Evolutionary conservation across 1,140 invertebrate genomes (phyloP).

Genomic region (Drosophila pallidifrons): DNA sequence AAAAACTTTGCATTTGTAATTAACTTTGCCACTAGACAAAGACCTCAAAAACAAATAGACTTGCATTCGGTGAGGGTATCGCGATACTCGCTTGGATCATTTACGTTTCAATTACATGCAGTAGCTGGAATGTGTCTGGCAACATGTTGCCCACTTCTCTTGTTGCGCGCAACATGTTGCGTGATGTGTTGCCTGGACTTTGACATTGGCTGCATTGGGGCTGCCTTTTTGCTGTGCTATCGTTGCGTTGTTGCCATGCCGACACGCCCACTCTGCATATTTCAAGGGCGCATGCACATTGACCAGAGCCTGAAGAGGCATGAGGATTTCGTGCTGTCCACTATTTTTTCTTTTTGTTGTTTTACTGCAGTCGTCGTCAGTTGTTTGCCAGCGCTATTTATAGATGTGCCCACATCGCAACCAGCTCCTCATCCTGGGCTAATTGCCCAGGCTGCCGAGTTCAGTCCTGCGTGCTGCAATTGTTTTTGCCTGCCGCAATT

Average conservation of each 20-base stretch:
- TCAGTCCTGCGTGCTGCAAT: slow-evolving; percentile 29
- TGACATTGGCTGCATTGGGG: slow-evolving; percentile 4
- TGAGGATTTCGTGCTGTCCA: slow-evolving; percentile 6
- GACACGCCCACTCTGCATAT: slow-evolving; percentile 68
- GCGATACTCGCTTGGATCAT: slow-evolving; percentile 8
- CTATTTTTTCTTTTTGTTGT: slow-evolving; percentile 24
- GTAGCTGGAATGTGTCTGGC: slow-evolving; percentile 65
- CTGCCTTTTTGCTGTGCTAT: slow-evolving; percentile 1
- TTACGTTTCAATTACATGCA: slow-evolving; percentile 25
- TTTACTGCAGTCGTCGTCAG: slow-evolving; percentile 42
- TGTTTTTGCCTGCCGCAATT: slow-evolving; percentile 22
- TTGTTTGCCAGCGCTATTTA: slow-evolving; percentile 28
- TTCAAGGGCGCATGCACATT: slow-evolving; percentile 61
- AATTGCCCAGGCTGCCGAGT: slow-evolving; percentile 28
- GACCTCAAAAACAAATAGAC: neutral
- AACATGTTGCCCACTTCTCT: slow-evolving; percentile 47
- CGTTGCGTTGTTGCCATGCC: slow-evolving; percentile 56
- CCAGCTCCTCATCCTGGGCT: slow-evolving; percentile 3
- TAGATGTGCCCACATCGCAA: slow-evolving; percentile 14
- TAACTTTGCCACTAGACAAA: neutral
- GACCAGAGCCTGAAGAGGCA: neutral
- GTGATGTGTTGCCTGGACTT: slow-evolving; percentile 11
- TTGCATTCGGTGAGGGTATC: neutral
- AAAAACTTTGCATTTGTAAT: neutral
- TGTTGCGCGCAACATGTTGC: slow-evolving; percentile 14